A percentile compares a stretch with the other conserved stretches of the same genome.
These are phyloP conservation scores for Crioceris asparagi DNA, from an alignment of 2,888 invertebrate species.

Conservation along the genomic window DNA sequence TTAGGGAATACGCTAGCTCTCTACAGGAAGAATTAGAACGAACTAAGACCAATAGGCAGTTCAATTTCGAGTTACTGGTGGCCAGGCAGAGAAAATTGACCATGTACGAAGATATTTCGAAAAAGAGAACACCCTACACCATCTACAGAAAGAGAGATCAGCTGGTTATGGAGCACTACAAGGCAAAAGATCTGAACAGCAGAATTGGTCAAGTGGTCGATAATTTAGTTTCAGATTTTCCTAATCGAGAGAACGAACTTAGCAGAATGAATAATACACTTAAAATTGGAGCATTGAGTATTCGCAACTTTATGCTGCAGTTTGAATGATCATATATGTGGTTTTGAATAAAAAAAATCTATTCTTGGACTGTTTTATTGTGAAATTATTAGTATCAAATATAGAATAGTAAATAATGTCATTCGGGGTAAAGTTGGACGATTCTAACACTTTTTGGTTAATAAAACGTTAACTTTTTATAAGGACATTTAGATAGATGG, in stretches of 20 bases:
- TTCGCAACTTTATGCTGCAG: conserved; percentile 6
- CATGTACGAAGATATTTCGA: conserved; percentile 45
- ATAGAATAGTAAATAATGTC: too few relatives aligned
- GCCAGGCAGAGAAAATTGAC: conserved; percentile 59
- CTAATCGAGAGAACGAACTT: conserved; percentile 41
- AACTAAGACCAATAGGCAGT: conserved; percentile 35
- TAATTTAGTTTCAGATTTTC: conserved; percentile 50
- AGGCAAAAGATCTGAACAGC: conserved; percentile 47
- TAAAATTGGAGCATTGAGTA: conserved; percentile 25
- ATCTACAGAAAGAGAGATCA: conserved; percentile 35
- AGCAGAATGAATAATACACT: conserved; percentile 43
- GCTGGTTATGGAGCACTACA: conserved; percentile 46
- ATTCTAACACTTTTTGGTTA: too few relatives aligned
- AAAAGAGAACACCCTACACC: conserved; percentile 30
- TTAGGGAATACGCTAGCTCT: conserved; percentile 8
- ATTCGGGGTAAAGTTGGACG: too few relatives aligned
- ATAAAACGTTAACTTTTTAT: too few relatives aligned
- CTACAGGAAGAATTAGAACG: conserved; percentile 26
- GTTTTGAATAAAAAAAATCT: too few relatives aligned
- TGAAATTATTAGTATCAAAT: too few relatives aligned
- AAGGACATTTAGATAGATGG: too few relatives aligned
- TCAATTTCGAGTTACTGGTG: conserved; percentile 49
- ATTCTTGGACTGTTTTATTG: too few relatives aligned
- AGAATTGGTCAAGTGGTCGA: conserved; percentile 49
- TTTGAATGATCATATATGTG: too few relatives aligned